Conservation (phyloP, 2,113 vertebrate species). For the Macquaria australasica region DNA sequence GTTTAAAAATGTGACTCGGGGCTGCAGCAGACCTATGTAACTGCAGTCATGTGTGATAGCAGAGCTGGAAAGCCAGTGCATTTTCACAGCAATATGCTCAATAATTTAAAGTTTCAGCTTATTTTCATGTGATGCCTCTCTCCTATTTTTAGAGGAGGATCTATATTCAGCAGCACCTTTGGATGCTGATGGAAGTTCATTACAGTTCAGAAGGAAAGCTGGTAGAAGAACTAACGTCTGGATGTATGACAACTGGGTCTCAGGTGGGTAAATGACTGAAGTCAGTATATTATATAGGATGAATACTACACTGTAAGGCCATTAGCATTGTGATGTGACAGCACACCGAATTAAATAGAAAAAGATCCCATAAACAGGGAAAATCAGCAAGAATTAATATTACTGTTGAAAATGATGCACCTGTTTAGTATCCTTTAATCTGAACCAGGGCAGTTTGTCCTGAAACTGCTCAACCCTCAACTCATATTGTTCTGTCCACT, state of each 20-base stretch:
- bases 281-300: neutral
- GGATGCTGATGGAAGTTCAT: slow-evolving; percentile 68
- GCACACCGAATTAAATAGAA: neutral
- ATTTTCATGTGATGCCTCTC: neutral
- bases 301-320: neutral
- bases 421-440: neutral
- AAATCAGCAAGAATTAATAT: neutral
- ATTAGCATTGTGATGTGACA: neutral
- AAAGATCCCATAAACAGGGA: neutral
- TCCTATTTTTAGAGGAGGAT: slow-evolving; percentile 78
- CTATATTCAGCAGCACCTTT: slow-evolving; percentile 82
- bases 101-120: slow-evolving; percentile 18
- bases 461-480: neutral
- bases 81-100: slow-evolving; percentile 4
- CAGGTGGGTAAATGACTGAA: slow-evolving; percentile 69
- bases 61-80: neutral
- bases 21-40: slow-evolving; percentile 27
- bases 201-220: slow-evolving; percentile 82
- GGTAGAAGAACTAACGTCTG: slow-evolving; percentile 75
- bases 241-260: slow-evolving; percentile 83
- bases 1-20: slow-evolving; percentile 19
- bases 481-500: neutral
- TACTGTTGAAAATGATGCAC: neutral
- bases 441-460: neutral
- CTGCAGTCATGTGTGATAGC: neutral